Evolutionary conservation across 53 echinoderm and acorn worm species (phyloP).

Genomic region (Apostichopus leukothele): DNA sequence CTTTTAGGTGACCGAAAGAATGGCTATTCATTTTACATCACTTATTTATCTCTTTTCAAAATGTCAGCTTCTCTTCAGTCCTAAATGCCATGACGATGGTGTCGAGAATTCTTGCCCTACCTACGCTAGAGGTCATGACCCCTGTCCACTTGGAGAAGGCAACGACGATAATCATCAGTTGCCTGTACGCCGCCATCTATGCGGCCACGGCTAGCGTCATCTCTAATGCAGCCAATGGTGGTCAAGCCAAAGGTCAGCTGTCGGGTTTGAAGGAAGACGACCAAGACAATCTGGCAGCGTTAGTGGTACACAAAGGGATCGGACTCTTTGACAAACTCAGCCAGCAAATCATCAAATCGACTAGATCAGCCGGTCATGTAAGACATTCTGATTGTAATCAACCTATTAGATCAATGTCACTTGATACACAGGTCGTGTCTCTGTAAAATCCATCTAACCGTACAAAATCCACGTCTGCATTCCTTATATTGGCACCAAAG

Average conservation of each 20-base stretch:
- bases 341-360: constrained; percentile 72
- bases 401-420: not conserved
- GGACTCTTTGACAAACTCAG: constrained; percentile 79
- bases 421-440: no score
- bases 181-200: constrained; percentile 87
- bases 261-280: constrained; percentile 73
- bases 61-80: constrained; percentile 79
- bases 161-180: constrained; percentile 93
- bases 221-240: constrained; percentile 45
- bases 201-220: constrained; percentile 82
- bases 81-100: constrained; percentile 98
- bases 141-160: constrained; percentile 88
- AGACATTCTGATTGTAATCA: constrained; percentile 26
- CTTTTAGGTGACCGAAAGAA: no score
- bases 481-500: no score
- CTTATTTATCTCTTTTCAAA: not conserved
- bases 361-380: constrained; percentile 97
- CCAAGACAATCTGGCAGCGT: constrained; percentile 75
- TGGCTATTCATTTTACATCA: not conserved
- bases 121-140: constrained; percentile 96
- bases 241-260: constrained; percentile 26
- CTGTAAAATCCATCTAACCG: no score
- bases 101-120: constrained; percentile 85
- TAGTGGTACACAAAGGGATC: constrained; percentile 92
- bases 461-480: no score